Conservation (phyloP, 2,888 invertebrate genomes). For the Ecdyonurus torrentis region DNA sequence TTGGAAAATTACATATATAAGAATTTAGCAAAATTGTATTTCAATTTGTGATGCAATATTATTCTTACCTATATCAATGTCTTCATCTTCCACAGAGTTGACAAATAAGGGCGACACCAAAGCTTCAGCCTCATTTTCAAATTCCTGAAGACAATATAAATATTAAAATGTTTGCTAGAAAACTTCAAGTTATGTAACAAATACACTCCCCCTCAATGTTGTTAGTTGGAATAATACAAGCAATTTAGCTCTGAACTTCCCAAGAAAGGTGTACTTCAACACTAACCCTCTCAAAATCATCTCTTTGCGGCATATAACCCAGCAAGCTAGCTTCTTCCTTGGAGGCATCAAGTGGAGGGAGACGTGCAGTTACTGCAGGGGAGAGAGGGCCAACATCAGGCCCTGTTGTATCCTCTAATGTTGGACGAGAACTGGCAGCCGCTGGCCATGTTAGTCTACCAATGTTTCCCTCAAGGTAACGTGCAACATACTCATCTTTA, state of each 20-base stretch:
- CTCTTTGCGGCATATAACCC: slow-evolving; percentile 88
- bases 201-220: no score
- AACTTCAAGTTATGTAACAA: no score
- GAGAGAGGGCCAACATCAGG: slow-evolving; percentile 64
- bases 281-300: slow-evolving; percentile 81
- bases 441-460: slow-evolving; percentile 75
- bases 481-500: slow-evolving; percentile 76
- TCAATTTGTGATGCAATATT: not conserved
- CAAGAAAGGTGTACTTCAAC: not conserved
- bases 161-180: not conserved
- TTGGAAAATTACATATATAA: slow-evolving; percentile 7
- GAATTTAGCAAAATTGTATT: not conserved
- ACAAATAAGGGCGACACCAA: slow-evolving; percentile 70
- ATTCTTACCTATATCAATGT: slow-evolving; percentile 58
- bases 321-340: slow-evolving; percentile 73
- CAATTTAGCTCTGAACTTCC: no score
- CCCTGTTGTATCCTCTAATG: slow-evolving; percentile 51
- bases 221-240: no score
- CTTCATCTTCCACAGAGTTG: slow-evolving; percentile 68
- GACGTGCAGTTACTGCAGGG: slow-evolving; percentile 39
- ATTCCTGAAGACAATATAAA: slow-evolving; percentile 57
- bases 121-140: slow-evolving; percentile 79
- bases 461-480: slow-evolving; percentile 79
- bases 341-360: slow-evolving; percentile 66
- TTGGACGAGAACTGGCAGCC: slow-evolving; percentile 48